Evolutionary conservation across 2,113 vertebrate species (phyloP).

Genomic region (Brachypteracias leptosomus): DNA sequence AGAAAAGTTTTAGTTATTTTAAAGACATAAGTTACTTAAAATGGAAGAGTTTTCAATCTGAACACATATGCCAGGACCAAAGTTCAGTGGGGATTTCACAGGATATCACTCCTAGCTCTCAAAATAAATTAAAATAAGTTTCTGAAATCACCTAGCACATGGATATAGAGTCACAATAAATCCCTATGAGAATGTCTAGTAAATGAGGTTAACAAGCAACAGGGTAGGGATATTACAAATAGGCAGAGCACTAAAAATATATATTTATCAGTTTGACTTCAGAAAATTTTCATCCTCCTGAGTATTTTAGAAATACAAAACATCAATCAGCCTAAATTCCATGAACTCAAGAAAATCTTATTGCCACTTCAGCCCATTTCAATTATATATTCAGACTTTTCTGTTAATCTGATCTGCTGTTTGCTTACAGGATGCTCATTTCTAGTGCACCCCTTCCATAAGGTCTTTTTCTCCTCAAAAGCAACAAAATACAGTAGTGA

Average conservation of each 20-base stretch:
- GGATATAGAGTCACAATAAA: background rate
- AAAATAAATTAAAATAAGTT: background rate
- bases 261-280: background rate
- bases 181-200: background rate
- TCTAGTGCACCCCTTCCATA: background rate
- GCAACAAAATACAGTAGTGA: background rate
- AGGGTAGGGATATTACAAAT: background rate
- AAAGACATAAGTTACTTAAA: background rate
- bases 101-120: background rate
- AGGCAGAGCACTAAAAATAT: background rate
- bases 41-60: background rate
- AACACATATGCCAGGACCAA: background rate
- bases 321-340: background rate
- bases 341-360: background rate
- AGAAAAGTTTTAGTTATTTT: background rate
- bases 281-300: background rate
- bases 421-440: background rate
- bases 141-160: background rate
- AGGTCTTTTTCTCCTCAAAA: background rate
- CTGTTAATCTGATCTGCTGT: background rate
- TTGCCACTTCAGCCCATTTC: background rate
- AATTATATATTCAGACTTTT: background rate
- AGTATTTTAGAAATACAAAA: background rate
- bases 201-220: background rate
- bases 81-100: background rate